phyloP scores from a whole-genome alignment of 2,797 vertebrate genomes.

The Momotus momota region DNA sequence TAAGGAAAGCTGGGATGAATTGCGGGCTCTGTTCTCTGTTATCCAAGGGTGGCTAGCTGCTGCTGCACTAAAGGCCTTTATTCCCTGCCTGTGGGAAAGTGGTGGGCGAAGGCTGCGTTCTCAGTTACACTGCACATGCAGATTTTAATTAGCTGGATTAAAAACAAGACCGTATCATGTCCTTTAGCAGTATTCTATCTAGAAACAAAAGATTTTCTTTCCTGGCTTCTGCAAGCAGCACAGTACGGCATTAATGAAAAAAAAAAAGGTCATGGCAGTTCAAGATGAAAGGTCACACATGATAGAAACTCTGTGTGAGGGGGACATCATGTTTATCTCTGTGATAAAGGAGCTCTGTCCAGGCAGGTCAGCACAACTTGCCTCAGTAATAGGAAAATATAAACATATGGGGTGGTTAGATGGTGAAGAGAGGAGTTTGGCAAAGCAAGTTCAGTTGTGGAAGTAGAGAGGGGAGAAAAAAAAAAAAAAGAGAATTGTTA shows the following conservation, averaged over 20 bases:
- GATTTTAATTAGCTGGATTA: conserved; percentile 95
- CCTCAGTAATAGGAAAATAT: conserved; percentile 45
- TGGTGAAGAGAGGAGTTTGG: background rate
- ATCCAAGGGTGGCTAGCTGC: conserved; percentile 74
- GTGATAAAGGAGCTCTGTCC: conserved; percentile 71
- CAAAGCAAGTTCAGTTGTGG: background rate
- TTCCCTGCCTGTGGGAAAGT: conserved; percentile 93
- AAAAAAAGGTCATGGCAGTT: conserved; percentile 66
- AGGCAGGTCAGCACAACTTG: conserved; percentile 34
- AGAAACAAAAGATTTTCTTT: conserved; percentile 80
- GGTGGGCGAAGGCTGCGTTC: conserved; percentile 82
- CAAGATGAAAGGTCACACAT: conserved; percentile 75
- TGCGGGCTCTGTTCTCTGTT: conserved; percentile 88
- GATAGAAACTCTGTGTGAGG: conserved; percentile 63
- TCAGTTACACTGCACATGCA: conserved; percentile 82
- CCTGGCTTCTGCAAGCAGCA: conserved; percentile 60
- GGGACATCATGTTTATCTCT: conserved; percentile 55
- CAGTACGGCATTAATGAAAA: conserved; percentile 62
- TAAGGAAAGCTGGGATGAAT: conserved; percentile 86
- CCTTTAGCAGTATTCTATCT: conserved; percentile 59
- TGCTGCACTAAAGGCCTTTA: conserved; percentile 85
- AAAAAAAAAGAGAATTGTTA: background rate
- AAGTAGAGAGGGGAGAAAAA: background rate
- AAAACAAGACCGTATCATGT: conserved; percentile 79
- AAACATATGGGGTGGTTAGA: conserved; percentile 33